phyloP scores from a whole-genome alignment of 2,113 vertebrate genomes.

The Sisor rabdophorus region DNA sequence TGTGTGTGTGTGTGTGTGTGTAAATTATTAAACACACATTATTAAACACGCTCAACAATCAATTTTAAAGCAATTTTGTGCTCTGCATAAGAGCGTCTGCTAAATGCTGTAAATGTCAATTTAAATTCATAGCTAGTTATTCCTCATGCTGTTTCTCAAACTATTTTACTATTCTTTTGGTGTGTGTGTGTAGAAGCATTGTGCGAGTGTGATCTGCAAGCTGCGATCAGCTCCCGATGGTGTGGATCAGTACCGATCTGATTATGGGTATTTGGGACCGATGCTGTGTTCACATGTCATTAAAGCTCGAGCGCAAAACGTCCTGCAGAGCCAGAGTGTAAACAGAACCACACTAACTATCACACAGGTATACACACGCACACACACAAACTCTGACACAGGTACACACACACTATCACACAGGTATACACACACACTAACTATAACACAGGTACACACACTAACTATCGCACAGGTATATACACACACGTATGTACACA shows the following conservation, averaged over 20 bases:
- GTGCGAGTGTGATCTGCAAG: constrained; percentile 85
- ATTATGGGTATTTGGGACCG: constrained; percentile 83
- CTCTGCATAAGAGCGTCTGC: too few species aligned
- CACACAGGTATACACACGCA: constrained; percentile 74
- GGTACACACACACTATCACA: too few species aligned
- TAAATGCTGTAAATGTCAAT: background rate
- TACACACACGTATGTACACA: background rate
- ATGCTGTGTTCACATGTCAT: constrained; percentile 85
- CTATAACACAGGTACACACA: background rate
- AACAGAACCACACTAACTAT: constrained; percentile 92
- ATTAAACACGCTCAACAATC: background rate
- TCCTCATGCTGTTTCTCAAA: background rate
- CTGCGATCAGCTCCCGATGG: constrained; percentile 78
- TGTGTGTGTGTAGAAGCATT: constrained; percentile 78
- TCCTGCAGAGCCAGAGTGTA: constrained; percentile 86
- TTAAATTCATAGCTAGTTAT: background rate
- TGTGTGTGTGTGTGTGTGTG: background rate
- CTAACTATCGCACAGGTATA: background rate
- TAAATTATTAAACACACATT: background rate
- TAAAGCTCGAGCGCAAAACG: constrained; percentile 85
- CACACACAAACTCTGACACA: background rate
- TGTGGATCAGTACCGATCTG: constrained; percentile 79
- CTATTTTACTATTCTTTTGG: background rate
- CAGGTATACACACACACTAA: background rate
- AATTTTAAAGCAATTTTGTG: too few species aligned